Conservation (phyloP, 2,113 vertebrate species). For the Oreotragus oreotragus region DNA sequence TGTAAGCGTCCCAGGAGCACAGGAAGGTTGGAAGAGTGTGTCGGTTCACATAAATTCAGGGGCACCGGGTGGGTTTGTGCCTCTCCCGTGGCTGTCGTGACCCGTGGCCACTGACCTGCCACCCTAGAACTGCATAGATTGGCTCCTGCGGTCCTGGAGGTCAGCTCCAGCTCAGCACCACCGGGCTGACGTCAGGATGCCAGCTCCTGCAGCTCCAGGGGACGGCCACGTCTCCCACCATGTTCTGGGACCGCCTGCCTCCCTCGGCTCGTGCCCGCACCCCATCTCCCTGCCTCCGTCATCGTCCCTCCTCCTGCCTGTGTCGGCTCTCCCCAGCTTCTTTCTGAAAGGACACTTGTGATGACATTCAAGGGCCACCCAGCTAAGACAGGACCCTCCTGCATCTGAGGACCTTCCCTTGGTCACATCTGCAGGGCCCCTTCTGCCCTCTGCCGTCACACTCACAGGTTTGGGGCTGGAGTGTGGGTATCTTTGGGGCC, state of each 20-base stretch:
- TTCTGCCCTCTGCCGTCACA: not conserved
- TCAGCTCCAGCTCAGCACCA: not conserved
- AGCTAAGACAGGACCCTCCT: not conserved
- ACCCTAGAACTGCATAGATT: not conserved
- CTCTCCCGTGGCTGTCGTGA: not conserved
- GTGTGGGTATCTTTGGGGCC: not conserved
- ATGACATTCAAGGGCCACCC: not conserved
- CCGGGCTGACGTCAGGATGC: not conserved
- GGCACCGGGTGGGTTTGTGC: accelerated
- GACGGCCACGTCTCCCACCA: accelerated
- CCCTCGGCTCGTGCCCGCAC: not conserved
- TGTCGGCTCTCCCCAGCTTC: not conserved
- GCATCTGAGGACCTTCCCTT: not conserved
- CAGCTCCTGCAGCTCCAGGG: not conserved
- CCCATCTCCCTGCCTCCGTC: not conserved
- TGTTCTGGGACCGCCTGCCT: not conserved
- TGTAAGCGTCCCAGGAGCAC: not conserved
- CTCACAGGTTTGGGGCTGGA: not conserved
- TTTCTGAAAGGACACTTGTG: not conserved
- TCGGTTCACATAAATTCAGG: not conserved
- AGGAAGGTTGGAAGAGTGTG: not conserved
- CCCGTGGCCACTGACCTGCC: accelerated
- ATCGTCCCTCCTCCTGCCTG: not conserved
- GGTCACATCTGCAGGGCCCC: not conserved
- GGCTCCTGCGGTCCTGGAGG: not conserved